These are phyloP conservation scores for Cacatua alba DNA, from an alignment of 2,113 vertebrate genomes.

Conservation along the genomic window DNA sequence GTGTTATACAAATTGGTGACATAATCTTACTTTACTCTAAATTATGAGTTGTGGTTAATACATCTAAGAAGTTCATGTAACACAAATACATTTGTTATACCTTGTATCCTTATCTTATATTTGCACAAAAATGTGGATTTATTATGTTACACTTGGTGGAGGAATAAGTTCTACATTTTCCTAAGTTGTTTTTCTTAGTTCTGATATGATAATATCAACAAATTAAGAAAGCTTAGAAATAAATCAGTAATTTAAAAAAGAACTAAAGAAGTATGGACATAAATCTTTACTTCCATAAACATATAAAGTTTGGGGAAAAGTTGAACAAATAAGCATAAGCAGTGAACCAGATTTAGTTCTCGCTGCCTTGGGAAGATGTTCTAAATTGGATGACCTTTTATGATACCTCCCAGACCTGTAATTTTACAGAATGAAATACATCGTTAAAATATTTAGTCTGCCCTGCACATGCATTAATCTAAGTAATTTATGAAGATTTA, in stretches of 20 bases:
- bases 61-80: neutral
- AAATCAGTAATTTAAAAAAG: neutral
- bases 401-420: neutral
- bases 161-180: neutral
- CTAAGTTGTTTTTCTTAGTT: neutral
- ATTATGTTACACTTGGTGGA: neutral
- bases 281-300: neutral
- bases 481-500: neutral
- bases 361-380: neutral
- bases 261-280: neutral
- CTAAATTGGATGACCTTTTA: neutral
- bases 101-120: neutral
- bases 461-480: neutral
- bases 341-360: neutral
- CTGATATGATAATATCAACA: neutral
- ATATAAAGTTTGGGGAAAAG: neutral
- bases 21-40: neutral
- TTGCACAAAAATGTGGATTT: neutral
- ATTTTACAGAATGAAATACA: neutral
- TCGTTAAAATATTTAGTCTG: neutral
- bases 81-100: neutral
- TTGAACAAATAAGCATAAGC: neutral
- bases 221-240: neutral
- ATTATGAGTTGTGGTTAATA: neutral
- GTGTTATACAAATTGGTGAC: neutral